Conservation (phyloP, 1,140 invertebrate genomes). For the Homarus americanus region DNA sequence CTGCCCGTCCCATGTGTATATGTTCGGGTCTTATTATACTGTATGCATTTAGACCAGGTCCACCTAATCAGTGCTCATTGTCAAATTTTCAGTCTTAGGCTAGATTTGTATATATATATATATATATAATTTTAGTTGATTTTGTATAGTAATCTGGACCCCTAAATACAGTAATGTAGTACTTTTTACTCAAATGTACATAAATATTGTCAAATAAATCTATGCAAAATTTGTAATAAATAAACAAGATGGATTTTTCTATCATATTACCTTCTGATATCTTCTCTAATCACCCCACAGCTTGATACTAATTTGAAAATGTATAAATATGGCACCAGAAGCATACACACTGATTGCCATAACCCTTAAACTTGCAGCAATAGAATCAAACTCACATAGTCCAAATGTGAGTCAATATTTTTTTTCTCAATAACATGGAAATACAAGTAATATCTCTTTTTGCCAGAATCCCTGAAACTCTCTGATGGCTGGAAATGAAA, state of each 20-base stretch:
- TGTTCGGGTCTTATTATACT: slow-evolving; percentile 22
- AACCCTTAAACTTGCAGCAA: too few relatives aligned
- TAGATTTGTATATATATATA: slow-evolving; percentile 61
- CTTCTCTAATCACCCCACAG: too few relatives aligned
- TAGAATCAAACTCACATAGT: too few relatives aligned
- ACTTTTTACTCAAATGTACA: slow-evolving; percentile 64
- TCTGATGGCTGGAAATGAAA: too few relatives aligned
- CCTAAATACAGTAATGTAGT: slow-evolving; percentile 51
- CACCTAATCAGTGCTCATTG: slow-evolving; percentile 68
- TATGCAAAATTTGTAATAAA: slow-evolving; percentile 62
- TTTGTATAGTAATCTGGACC: slow-evolving; percentile 65
- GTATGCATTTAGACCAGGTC: slow-evolving; percentile 46
- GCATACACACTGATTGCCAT: too few relatives aligned
- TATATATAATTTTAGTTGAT: slow-evolving; percentile 64
- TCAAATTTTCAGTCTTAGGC: slow-evolving; percentile 73
- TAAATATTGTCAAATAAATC: slow-evolving; percentile 34
- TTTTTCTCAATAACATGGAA: too few relatives aligned
- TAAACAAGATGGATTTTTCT: background rate
- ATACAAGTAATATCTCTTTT: too few relatives aligned
- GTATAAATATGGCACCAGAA: too few relatives aligned
- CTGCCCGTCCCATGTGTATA: slow-evolving; percentile 38
- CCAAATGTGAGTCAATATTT: too few relatives aligned
- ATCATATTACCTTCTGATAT: background rate
- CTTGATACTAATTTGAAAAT: too few relatives aligned
- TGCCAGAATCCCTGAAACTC: too few relatives aligned